phyloP scores from a whole-genome alignment of 2,113 vertebrate genomes.

The Oxygymnocypris stewartii region DNA sequence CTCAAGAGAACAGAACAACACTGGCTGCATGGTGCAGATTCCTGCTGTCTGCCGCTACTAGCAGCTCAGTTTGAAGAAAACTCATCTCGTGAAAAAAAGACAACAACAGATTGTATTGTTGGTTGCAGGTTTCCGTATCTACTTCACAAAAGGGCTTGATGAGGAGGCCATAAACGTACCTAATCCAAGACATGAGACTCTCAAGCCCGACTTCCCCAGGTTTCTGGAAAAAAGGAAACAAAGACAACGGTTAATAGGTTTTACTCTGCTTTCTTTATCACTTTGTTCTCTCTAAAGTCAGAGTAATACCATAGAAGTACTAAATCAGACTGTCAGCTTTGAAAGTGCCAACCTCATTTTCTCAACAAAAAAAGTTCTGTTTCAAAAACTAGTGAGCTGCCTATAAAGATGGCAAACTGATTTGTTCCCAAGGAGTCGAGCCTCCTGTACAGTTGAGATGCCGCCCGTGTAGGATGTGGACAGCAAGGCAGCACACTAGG shows the following conservation, averaged over 20 bases:
- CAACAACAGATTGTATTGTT: neutral
- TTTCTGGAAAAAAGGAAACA: constrained; percentile 80
- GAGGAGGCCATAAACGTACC: constrained; percentile 77
- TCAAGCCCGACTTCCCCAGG: constrained; percentile 94
- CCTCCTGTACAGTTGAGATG: neutral
- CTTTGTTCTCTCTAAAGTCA: constrained; percentile 3
- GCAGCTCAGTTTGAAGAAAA: neutral
- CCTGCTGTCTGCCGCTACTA: neutral
- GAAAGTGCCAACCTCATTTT: neutral
- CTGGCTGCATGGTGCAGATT: neutral
- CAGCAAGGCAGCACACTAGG: neutral
- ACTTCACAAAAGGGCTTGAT: neutral
- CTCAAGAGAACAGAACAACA: constrained; percentile 4
- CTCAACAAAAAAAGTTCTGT: neutral
- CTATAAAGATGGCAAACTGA: neutral
- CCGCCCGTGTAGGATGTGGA: neutral
- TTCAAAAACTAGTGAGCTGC: neutral
- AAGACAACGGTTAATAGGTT: constrained; percentile 7
- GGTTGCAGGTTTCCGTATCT: neutral
- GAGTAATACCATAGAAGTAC: neutral
- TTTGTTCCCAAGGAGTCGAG: neutral
- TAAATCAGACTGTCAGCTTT: neutral
- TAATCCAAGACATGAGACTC: constrained; percentile 96
- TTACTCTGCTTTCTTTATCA: neutral
- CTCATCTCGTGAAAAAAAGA: neutral